Conservation (phyloP, 2,888 invertebrate species). For the Odontocolon sp. region DNA sequence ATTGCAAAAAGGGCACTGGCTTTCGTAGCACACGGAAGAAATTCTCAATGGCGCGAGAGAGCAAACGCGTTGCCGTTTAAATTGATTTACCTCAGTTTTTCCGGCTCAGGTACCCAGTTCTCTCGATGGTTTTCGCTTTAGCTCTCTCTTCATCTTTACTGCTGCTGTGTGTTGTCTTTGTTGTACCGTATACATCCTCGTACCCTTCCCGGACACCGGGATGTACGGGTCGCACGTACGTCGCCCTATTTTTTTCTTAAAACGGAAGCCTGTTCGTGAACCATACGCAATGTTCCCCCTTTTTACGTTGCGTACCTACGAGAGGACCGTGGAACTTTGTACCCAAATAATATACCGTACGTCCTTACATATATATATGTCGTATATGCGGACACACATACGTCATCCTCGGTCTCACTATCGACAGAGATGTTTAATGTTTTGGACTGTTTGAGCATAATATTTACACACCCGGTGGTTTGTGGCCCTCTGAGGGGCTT, state of each 20-base stretch:
- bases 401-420: slow-evolving; percentile 54
- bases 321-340: slow-evolving; percentile 27
- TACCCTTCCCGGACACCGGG: background rate
- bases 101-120: slow-evolving; percentile 74
- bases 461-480: slow-evolving; percentile 67
- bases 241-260: slow-evolving; percentile 40
- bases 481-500: slow-evolving; percentile 22
- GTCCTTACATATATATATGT: background rate
- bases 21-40: slow-evolving; percentile 52
- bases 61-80: slow-evolving; percentile 71
- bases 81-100: slow-evolving; percentile 78
- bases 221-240: slow-evolving; percentile 32
- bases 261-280: slow-evolving; percentile 38
- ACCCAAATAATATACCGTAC: slow-evolving; percentile 46
- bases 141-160: background rate
- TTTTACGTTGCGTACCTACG: background rate
- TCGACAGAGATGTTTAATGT: slow-evolving; percentile 76
- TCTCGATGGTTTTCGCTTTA: slow-evolving; percentile 31
- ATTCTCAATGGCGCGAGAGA: slow-evolving; percentile 44
- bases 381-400: background rate
- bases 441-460: slow-evolving; percentile 75
- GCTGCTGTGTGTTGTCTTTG: background rate
- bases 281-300: background rate
- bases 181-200: slow-evolving; percentile 45
- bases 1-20: slow-evolving; percentile 47